Conservation (phyloP, 2,888 invertebrate genomes). For the Saturnia pavonia region DNA sequence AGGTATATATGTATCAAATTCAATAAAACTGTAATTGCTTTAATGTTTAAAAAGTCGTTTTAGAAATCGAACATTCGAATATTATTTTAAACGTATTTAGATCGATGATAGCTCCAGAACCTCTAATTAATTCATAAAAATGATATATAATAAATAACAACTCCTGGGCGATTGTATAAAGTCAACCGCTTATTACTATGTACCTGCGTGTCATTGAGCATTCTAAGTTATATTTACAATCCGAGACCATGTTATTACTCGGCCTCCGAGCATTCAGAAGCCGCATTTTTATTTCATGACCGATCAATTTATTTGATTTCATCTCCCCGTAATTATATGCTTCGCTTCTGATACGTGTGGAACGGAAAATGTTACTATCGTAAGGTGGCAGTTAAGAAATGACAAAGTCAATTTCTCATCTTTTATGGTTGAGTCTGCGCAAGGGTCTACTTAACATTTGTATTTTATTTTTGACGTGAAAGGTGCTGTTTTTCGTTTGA, state of each 20-base stretch:
- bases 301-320: conserved; percentile 31
- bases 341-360: conserved; percentile 20
- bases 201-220: conserved; percentile 34
- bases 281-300: conserved; percentile 31
- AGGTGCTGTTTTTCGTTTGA: not conserved
- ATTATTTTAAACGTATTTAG: conserved; percentile 16
- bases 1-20: conserved; percentile 8
- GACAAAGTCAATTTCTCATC: conserved; percentile 11
- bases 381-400: conserved; percentile 2
- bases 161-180: conserved; percentile 11
- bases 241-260: conserved; percentile 34
- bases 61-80: conserved; percentile 5
- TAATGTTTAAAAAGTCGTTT: not conserved
- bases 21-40: conserved; percentile 1
- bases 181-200: conserved; percentile 31
- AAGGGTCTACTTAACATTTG: not conserved
- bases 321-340: conserved; percentile 28
- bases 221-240: conserved; percentile 33
- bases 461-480: not conserved
- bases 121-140: conserved; percentile 14
- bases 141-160: conserved; percentile 10
- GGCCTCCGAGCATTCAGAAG: conserved; percentile 37
- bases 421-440: not conserved
- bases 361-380: conserved; percentile 6
- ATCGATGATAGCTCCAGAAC: conserved; percentile 11